Percentiles rank a stretch among this genome's conserved stretches.
Conservation (phyloP, 1,140 invertebrate genomes). For the Octopus sinensis region DNA sequence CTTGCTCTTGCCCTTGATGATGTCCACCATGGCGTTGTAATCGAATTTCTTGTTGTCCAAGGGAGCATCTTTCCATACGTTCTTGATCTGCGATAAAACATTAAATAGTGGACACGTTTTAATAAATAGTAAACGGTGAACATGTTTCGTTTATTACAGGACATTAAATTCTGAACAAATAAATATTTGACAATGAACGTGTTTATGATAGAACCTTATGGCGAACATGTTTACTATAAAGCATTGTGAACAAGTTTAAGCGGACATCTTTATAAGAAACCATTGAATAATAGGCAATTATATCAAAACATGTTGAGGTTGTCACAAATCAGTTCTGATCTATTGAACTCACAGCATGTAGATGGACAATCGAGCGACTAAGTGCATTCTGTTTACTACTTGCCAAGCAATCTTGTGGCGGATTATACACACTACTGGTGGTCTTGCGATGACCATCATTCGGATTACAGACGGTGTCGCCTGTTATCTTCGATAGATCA, state of each 20-base stretch:
- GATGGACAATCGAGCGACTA: too few relatives aligned
- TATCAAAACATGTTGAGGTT: too few relatives aligned
- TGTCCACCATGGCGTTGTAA: conserved; percentile 82
- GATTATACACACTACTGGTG: too few relatives aligned
- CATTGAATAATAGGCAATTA: neutral
- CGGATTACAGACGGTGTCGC: too few relatives aligned
- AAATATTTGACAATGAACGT: neutral
- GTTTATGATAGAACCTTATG: neutral
- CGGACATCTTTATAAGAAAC: neutral
- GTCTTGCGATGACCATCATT: too few relatives aligned
- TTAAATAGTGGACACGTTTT: neutral
- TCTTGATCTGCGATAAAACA: conserved; percentile 67
- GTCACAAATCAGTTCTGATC: too few relatives aligned
- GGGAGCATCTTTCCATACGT: conserved; percentile 91
- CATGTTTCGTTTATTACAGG: neutral
- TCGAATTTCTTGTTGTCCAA: conserved; percentile 92
- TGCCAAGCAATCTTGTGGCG: too few relatives aligned
- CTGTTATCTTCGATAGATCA: too few relatives aligned
- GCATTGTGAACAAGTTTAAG: neutral
- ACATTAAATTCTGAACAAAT: neutral
- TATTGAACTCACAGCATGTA: too few relatives aligned
- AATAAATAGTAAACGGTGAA: neutral
- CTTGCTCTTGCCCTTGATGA: conserved; percentile 64
- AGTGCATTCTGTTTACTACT: too few relatives aligned
- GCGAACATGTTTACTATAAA: neutral